Evolutionary conservation across 2,797 vertebrate species (phyloP), one percentile per base, ranked within the genome.

Genomic region (Galaxias olidus): DNA sequence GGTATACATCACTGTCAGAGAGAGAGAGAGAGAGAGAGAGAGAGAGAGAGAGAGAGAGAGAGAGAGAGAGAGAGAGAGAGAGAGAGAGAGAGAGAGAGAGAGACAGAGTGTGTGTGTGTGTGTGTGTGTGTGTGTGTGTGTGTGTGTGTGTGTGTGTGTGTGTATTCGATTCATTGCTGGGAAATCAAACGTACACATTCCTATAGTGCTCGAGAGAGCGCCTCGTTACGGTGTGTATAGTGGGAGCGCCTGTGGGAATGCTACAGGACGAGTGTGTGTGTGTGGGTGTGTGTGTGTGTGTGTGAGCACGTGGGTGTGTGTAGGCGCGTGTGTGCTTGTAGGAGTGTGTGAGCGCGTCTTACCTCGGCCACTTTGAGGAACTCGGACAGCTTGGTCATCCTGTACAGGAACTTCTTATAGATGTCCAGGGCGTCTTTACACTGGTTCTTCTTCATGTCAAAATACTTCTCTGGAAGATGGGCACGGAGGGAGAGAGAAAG

Each of bases 301-400:
- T n/a, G n/a, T n/a, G n/a, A n/a, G n/a, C n/a, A n/a, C n/a, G n/a
- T n/a, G n/a, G n/a, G n/a, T n/a, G n/a, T n/a, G n/a, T n/a, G n/a
- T n/a, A n/a, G n/a, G n/a, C n/a, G n/a, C n/a, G n/a, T n/a, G n/a
- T n/a, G n/a, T n/a, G n/a, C n/a, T n/a, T n/a, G n/a, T n/a, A n/a
- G n/a, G n/a, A n/a, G n/a, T n/a, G n/a, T n/a, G n/a, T n/a, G n/a
- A n/a, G n/a, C n/a, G n/a, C n/a, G n/a, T n/a, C n/a, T n/a, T 94
- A 98, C 96, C 94, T 98, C 94, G 46, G 96, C 95, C 81, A 97
- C 95, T 92, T 97, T 96, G 79, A 98, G 94, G 72, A 97, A 98
- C 88, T 96, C 93, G 9, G 93, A 93, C 72, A 96, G 77, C 90
- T 94, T 98, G 60, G 93, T 94, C 94, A 95, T 97, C 84, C 94